Percentiles rank a stretch among this genome's conserved stretches.
phyloP scores from a whole-genome alignment of 2,888 invertebrate species.

The Ophonus ardosiacus region DNA sequence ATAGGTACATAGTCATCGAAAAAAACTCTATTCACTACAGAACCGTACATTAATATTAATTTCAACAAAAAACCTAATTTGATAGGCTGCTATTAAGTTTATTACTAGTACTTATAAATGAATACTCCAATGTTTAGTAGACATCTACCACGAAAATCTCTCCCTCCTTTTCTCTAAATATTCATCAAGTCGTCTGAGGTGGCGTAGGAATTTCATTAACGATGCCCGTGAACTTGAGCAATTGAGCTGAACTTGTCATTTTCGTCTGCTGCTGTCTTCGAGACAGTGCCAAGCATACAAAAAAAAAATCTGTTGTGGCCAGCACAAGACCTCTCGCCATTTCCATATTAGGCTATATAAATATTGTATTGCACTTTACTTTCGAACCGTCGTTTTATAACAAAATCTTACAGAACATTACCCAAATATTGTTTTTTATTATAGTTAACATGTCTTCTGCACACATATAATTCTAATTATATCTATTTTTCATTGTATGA shows the following conservation, averaged over 20 bases:
- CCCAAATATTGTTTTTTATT: too few species aligned
- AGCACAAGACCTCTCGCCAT: too few species aligned
- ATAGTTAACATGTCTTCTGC: too few species aligned
- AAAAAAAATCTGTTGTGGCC: too few species aligned
- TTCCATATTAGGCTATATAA: too few species aligned
- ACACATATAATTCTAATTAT: too few species aligned
- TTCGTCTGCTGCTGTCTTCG: neutral
- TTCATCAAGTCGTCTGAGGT: neutral
- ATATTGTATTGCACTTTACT: too few species aligned
- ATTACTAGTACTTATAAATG: constrained; percentile 3
- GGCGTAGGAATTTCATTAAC: neutral
- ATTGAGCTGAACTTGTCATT: neutral
- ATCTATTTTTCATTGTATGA: too few species aligned
- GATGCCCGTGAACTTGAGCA: constrained; percentile 16
- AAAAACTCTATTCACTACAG: neutral
- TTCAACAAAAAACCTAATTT: neutral
- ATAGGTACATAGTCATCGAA: neutral
- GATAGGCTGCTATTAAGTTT: neutral
- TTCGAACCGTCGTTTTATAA: too few species aligned
- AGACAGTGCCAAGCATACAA: too few species aligned
- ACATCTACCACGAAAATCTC: neutral
- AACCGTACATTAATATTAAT: neutral
- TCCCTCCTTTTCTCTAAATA: neutral
- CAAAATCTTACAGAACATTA: too few species aligned
- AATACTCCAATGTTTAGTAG: constrained; percentile 1